phyloP scores from a whole-genome alignment of 2,797 vertebrate genomes.

The Rhinichthys osculus region DNA sequence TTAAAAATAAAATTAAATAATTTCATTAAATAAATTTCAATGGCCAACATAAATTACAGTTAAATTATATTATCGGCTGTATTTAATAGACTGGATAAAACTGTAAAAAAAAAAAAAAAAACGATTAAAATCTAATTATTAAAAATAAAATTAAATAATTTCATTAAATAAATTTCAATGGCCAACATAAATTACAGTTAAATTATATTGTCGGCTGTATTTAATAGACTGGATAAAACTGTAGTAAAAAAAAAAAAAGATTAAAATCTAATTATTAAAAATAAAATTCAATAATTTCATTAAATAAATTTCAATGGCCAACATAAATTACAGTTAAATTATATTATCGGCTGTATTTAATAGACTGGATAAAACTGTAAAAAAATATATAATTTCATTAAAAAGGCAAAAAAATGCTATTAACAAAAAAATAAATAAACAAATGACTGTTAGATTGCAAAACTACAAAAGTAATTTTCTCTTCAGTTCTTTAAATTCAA shows the following conservation, averaged over 20 bases:
- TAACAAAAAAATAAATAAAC: background rate
- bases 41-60: background rate
- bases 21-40: too few relatives aligned
- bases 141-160: too few relatives aligned
- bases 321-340: background rate
- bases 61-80: background rate
- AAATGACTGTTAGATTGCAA: background rate
- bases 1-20: too few relatives aligned
- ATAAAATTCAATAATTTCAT: too few relatives aligned
- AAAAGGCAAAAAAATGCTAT: background rate
- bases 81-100: background rate
- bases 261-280: too few relatives aligned
- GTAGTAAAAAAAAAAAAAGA: too few relatives aligned
- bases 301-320: background rate
- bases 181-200: background rate
- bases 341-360: too few relatives aligned
- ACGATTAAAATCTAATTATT: too few relatives aligned
- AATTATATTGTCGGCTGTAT: background rate
- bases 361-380: too few relatives aligned
- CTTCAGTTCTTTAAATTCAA: background rate
- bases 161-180: too few relatives aligned
- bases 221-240: background rate
- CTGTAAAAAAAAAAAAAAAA: too few relatives aligned
- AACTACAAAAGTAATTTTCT: background rate
- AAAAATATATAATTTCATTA: background rate